Base-by-base conservation (phyloP, 2,797 vertebrate species). In the Labeo calbasu region DNA sequence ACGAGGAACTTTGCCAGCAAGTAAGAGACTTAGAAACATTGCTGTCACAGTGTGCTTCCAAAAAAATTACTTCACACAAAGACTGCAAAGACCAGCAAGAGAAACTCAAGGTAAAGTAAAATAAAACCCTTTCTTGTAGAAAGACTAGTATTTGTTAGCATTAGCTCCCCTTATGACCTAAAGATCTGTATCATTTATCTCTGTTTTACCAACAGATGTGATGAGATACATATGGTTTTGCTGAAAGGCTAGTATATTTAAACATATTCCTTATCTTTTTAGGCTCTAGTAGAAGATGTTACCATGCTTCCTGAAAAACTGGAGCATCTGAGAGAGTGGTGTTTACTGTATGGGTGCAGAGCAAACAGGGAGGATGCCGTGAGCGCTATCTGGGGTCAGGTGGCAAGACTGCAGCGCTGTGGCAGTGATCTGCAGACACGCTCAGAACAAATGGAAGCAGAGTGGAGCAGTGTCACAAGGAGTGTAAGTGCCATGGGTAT, bases 391-490 rank as follows among this genome's bases (percentile, higher is more conserved):
- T 97, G 96, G 95, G 93, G 91, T 76, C 92, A 91, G 2, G 92
- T 96, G 80, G 90, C 94, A 43, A 81, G 85, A 78, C 89, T 97
- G 40, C 91, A 93, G 0, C 92, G 92, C 36, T 91, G 91, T 14
- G 91, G 92, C 0, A 89, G 71, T 77, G 91, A 93, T 55, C 93
- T 97, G 91, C 93, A 91, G 11, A 73, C 90, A 19, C 94, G 93
- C 55, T 94, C 94, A 15, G 91, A 93, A 68, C 94, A 94, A 1
- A 93, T 93, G 51, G 94, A 94, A 40, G 87, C 89, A 25, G 96
- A 97, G 23, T 99, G 97, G 97, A 96, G 92, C 5, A 88, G 94
- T 57, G 88, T 99, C 90, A 94, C 84, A 48, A 90, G 93, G 86
- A 87, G 79, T 78, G 86, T 88, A 68, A 84, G 70, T 63, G 23